A percentile compares a stretch with the other conserved stretches of the same genome.
Conservation (phyloP, 1,140 invertebrate genomes). For the Psix sp. region DNA sequence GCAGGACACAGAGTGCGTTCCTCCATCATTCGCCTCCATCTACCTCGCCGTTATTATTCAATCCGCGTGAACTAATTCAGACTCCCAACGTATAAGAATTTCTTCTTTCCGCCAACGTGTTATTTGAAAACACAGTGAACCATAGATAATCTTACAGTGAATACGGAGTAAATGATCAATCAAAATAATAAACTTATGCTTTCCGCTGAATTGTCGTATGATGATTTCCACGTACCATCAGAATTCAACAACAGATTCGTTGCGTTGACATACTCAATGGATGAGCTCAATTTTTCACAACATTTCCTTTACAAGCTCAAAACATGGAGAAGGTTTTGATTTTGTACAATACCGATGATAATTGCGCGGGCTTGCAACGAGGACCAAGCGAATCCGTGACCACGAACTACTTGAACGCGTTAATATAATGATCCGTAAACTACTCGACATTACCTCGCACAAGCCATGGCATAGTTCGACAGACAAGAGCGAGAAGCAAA, state of each 20-base stretch:
- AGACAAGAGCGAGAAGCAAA: conserved; percentile 22
- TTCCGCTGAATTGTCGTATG: conserved; percentile 35
- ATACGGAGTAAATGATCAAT: conserved; percentile 72
- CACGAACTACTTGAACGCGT: conserved; percentile 9
- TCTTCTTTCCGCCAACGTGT: conserved; percentile 73
- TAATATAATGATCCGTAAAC: conserved; percentile 25
- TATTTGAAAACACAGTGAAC: conserved; percentile 72
- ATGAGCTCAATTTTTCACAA: conserved; percentile 40
- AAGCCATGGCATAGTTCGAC: conserved; percentile 14
- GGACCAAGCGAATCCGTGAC: conserved; percentile 32
- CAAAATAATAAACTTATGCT: conserved; percentile 65
- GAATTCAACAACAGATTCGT: conserved; percentile 26
- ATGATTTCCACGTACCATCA: conserved; percentile 32
- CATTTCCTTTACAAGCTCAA: conserved; percentile 46
- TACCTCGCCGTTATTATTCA: conserved; percentile 62
- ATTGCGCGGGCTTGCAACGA: conserved; percentile 29
- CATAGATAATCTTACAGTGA: conserved; percentile 76
- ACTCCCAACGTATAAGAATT: conserved; percentile 69
- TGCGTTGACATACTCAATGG: conserved; percentile 37
- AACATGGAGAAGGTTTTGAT: conserved; percentile 32
- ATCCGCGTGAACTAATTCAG: conserved; percentile 61
- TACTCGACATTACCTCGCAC: not conserved
- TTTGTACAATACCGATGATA: conserved; percentile 37
- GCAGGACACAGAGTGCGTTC: conserved; percentile 63
- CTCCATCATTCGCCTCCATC: conserved; percentile 62